These are phyloP conservation scores for Pollachius pollachius DNA, from an alignment of 2,113 vertebrate genomes.

Conservation along the genomic window DNA sequence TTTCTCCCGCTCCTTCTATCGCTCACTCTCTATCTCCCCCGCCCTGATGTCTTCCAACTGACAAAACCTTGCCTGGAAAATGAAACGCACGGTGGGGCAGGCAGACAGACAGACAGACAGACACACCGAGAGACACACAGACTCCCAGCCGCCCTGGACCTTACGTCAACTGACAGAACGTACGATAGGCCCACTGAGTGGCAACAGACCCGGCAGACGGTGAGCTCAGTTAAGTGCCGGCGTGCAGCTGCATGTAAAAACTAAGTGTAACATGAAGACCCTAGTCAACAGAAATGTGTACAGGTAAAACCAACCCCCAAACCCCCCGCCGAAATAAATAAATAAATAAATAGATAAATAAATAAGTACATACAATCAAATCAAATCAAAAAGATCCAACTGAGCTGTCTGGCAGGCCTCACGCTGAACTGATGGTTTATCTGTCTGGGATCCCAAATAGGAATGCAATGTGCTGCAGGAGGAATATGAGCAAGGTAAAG, in stretches of 20 bases:
- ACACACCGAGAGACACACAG: background rate
- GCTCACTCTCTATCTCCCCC: conserved; percentile 5
- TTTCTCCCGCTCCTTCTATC: conserved; percentile 10
- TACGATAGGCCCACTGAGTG: no score
- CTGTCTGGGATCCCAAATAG: conserved; percentile 32
- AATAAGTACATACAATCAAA: background rate
- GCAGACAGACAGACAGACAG: conserved; percentile 2
- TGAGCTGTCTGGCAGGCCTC: conserved; percentile 24
- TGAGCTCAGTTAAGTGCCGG: no score
- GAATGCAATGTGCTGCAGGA: conserved; percentile 32
- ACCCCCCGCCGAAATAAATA: no score
- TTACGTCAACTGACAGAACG: background rate
- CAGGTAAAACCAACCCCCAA: no score
- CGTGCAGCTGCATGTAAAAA: no score
- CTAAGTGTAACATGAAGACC: no score
- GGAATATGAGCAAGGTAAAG: conserved; percentile 22
- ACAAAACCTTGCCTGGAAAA: conserved; percentile 8
- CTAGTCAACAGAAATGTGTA: no score
- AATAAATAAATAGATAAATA: no score
- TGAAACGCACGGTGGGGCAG: background rate
- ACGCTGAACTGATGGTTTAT: conserved; percentile 41
- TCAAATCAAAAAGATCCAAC: conserved; percentile 5
- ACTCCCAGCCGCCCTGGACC: background rate
- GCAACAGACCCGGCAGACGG: no score
- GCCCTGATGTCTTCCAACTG: conserved; percentile 23